Percentiles rank a stretch among this genome's conserved stretches.
These are phyloP conservation scores for Elephantulus edwardii DNA, from an alignment of 2,113 vertebrate species.

Conservation along the genomic window DNA sequence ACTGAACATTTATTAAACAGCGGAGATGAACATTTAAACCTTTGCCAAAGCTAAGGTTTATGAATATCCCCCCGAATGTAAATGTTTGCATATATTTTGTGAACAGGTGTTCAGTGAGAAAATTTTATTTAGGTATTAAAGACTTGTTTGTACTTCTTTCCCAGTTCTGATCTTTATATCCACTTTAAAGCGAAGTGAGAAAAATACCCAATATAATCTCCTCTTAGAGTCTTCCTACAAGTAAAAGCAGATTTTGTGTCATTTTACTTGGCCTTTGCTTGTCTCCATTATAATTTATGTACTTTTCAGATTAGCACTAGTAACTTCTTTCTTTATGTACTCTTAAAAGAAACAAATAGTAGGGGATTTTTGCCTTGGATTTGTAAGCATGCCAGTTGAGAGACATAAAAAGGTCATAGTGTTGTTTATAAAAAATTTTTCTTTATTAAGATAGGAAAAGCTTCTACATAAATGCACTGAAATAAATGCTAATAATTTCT, in stretches of 20 bases:
- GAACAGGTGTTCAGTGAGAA: conserved; percentile 12
- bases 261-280: conserved; percentile 69
- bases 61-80: conserved; percentile 30
- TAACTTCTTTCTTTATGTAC: too few relatives aligned
- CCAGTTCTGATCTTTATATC: conserved; percentile 5
- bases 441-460: conserved; percentile 78
- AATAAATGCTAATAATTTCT: conserved; percentile 83
- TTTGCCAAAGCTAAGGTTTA: conserved; percentile 36
- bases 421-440: conserved; percentile 74
- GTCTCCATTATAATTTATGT: conserved; percentile 66
- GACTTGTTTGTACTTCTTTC: conserved; percentile 10
- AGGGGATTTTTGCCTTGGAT: conserved; percentile 67
- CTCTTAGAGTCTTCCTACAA: conserved; percentile 52
- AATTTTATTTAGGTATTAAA: conserved; percentile 32
- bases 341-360: too few relatives aligned
- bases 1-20: too few relatives aligned
- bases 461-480: conserved; percentile 85
- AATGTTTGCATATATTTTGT: conserved; percentile 55
- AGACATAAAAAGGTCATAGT: conserved; percentile 62
- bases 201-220: conserved; percentile 43
- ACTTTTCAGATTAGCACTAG: conserved; percentile 55
- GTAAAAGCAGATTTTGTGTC: conserved; percentile 55
- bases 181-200: conserved; percentile 58
- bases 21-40: conserved; percentile 19
- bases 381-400: conserved; percentile 68